phyloP scores from a whole-genome alignment of 2,888 invertebrate genomes.

The Drosophila mercatorum region DNA sequence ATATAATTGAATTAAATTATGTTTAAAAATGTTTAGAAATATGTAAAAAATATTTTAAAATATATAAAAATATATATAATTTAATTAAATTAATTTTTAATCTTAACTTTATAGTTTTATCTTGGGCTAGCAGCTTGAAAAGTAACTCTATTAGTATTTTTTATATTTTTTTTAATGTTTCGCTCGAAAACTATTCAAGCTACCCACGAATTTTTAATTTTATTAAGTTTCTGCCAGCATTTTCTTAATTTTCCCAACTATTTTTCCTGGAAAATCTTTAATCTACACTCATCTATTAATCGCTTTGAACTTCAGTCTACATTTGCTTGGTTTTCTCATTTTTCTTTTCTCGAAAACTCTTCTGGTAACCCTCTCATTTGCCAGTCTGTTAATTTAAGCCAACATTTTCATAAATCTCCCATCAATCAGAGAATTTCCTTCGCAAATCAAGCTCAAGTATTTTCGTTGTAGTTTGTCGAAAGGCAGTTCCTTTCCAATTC shows the following conservation, averaged over 20 bases:
- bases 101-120: not conserved
- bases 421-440: conserved; percentile 15
- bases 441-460: conserved; percentile 10
- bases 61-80: no score
- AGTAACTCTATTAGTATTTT: no score
- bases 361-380: not conserved
- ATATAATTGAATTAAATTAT: no score
- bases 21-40: no score
- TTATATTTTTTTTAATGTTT: not conserved
- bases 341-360: not conserved
- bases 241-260: not conserved
- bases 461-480: conserved; percentile 4
- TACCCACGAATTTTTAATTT: not conserved
- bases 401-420: not conserved
- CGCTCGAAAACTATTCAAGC: not conserved
- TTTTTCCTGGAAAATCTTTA: not conserved
- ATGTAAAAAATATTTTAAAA: no score
- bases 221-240: no score
- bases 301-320: not conserved
- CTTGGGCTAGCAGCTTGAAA: no score
- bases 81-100: not conserved
- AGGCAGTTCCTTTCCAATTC: conserved; percentile 7
- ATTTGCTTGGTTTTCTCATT: not conserved
- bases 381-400: not conserved
- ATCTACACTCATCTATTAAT: not conserved